Percentiles rank a stretch among this genome's conserved stretches.
These are phyloP conservation scores for Luidia sarsii DNA, from an alignment of 53 echinoderm and acorn worm species.

Conservation along the genomic window DNA sequence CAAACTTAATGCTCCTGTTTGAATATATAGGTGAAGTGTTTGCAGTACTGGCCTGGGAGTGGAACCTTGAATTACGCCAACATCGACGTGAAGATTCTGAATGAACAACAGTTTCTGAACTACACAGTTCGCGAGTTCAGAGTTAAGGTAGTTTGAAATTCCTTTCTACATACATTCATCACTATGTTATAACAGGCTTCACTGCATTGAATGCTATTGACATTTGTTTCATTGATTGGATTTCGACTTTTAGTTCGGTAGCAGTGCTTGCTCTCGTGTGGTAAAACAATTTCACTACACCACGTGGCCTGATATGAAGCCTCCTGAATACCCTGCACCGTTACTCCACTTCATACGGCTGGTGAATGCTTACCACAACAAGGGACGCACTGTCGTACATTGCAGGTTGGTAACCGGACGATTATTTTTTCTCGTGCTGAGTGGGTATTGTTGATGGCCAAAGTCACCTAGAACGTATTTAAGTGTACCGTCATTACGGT, in stretches of 20 bases:
- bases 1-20: not conserved
- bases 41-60: not conserved
- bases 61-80: not conserved
- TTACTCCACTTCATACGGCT: not conserved
- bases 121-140: conserved; percentile 5
- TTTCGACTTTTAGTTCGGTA: not conserved
- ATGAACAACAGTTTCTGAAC: conserved; percentile 21
- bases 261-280: not conserved
- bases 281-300: conserved; percentile 1
- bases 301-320: conserved; percentile 5
- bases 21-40: not conserved
- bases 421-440: not conserved
- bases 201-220: too few species aligned
- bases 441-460: not conserved
- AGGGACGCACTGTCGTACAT: not conserved
- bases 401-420: not conserved
- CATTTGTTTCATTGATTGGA: too few species aligned
- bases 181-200: too few species aligned
- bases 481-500: not conserved
- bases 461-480: not conserved
- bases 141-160: conserved; percentile 24
- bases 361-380: not conserved
- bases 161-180: conserved; percentile 44
- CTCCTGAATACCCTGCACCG: not conserved
- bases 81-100: not conserved